Evolutionary conservation across 2,888 invertebrate genomes (phyloP).

Genomic region (Thereva nobilitata): DNA sequence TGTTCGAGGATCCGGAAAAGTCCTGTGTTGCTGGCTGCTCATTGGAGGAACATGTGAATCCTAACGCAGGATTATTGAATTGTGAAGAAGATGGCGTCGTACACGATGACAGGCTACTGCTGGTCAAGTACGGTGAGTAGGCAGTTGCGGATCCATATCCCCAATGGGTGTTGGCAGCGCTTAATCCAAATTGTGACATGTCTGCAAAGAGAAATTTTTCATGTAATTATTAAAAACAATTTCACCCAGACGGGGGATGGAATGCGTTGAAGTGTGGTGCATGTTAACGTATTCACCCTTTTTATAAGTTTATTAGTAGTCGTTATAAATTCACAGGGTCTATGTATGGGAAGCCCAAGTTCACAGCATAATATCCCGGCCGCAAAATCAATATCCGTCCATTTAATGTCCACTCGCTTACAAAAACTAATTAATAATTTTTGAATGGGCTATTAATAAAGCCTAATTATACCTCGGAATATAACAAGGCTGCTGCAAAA

Average conservation of each 20-base stretch:
- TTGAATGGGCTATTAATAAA: conserved; percentile 60
- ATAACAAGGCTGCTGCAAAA: conserved; percentile 25
- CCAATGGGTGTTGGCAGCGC: conserved; percentile 86
- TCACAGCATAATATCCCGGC: conserved; percentile 46
- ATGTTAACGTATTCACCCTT: conserved; percentile 24
- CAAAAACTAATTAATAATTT: conserved; percentile 61
- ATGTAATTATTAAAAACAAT: conserved; percentile 5
- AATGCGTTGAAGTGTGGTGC: conserved; percentile 9
- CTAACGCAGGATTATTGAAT: conserved; percentile 75
- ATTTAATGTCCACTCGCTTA: conserved; percentile 58
- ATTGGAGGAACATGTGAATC: conserved; percentile 71
- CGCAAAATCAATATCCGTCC: conserved; percentile 60
- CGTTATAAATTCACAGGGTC: conserved; percentile 18
- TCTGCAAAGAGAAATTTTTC: conserved; percentile 59
- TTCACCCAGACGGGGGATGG: not conserved
- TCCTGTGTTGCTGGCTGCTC: conserved; percentile 66
- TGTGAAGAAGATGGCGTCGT: conserved; percentile 72
- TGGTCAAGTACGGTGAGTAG: conserved; percentile 80
- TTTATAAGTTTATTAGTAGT: conserved; percentile 30
- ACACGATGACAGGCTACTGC: conserved; percentile 72
- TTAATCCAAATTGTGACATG: conserved; percentile 84
- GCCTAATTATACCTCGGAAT: conserved; percentile 55
- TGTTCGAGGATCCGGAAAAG: conserved; percentile 64
- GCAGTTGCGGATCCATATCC: conserved; percentile 84
- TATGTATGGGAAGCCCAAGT: conserved; percentile 15